These are phyloP conservation scores for Drosophila rhopaloa DNA, from an alignment of 1,140 invertebrate species.

Conservation along the genomic window DNA sequence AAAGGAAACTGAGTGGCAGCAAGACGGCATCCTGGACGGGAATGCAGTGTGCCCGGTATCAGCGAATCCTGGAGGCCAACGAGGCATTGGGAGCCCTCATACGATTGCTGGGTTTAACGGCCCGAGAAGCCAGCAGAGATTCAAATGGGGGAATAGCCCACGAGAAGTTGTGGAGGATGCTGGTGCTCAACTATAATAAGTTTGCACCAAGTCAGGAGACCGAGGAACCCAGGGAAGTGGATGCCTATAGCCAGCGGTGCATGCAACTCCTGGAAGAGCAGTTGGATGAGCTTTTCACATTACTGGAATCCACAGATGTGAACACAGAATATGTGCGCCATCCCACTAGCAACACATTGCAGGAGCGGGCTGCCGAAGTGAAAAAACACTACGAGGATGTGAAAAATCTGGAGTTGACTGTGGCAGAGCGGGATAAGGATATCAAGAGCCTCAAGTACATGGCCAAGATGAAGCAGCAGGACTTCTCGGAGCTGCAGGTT, in stretches of 20 bases:
- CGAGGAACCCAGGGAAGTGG: conserved; percentile 90
- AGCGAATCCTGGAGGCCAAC: conserved; percentile 86
- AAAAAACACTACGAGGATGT: conserved; percentile 96
- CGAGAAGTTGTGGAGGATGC: conserved; percentile 74
- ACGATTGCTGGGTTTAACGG: conserved; percentile 87
- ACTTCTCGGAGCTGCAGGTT: conserved; percentile 96
- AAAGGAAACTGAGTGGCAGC: conserved; percentile 87
- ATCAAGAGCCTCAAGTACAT: conserved; percentile 93
- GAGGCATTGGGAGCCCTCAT: conserved; percentile 87
- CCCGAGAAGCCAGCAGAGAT: conserved; percentile 85
- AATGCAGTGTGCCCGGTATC: conserved; percentile 87
- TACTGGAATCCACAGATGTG: conserved; percentile 90
- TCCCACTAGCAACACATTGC: conserved; percentile 88
- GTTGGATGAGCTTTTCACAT: conserved; percentile 88
- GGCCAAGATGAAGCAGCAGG: conserved; percentile 95
- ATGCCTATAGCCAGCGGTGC: conserved; percentile 88
- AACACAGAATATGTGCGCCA: conserved; percentile 86
- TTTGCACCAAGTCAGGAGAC: conserved; percentile 86
- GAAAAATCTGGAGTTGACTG: conserved; percentile 91
- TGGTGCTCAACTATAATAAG: conserved; percentile 67
- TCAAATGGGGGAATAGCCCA: conserved; percentile 73
- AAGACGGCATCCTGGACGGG: conserved; percentile 85
- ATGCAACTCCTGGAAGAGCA: conserved; percentile 86
- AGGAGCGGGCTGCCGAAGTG: conserved; percentile 90
- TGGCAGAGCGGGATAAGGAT: conserved; percentile 94